A percentile compares a stretch with the other conserved stretches of the same genome.
phyloP scores from a whole-genome alignment of 2,797 vertebrate genomes.

The Octomys mimax region DNA sequence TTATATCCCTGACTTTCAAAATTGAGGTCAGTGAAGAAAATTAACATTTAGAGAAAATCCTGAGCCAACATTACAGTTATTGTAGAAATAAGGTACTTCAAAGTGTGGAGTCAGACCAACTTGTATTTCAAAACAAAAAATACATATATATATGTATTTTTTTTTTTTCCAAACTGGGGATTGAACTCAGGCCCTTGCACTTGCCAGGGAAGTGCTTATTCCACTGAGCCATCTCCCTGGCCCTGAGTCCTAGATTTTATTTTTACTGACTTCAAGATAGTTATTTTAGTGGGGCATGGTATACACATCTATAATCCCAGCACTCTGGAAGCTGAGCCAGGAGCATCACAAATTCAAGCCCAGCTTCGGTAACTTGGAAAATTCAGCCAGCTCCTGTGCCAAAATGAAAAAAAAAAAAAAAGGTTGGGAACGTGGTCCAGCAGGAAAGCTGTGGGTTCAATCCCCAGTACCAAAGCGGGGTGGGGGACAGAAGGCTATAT shows the following conservation, averaged over 20 bases:
- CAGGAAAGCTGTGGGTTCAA: background rate
- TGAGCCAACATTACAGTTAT: background rate
- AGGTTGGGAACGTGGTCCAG: background rate
- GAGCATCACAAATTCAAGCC: background rate
- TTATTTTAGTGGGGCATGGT: background rate
- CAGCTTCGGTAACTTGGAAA: background rate
- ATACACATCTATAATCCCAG: background rate
- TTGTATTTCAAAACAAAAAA: background rate
- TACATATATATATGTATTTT: too few species aligned
- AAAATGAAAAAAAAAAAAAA: background rate
- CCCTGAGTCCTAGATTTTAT: background rate
- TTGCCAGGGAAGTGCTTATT: too few species aligned
- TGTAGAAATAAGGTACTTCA: background rate
- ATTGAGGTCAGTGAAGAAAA: background rate
- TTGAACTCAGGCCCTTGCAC: too few species aligned
- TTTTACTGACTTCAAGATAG: constrained; percentile 1
- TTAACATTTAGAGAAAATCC: background rate
- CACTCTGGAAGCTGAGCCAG: background rate
- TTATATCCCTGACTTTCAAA: constrained; percentile 31
- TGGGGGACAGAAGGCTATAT: background rate
- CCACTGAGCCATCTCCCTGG: too few species aligned
- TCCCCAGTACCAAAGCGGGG: background rate
- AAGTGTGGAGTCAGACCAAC: background rate
- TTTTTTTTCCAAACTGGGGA: too few species aligned
- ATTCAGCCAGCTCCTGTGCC: background rate